A percentile compares a stretch with the other conserved stretches of the same genome.
Conservation (phyloP, 2,797 vertebrate genomes). For the Pempheris klunzingeri region DNA sequence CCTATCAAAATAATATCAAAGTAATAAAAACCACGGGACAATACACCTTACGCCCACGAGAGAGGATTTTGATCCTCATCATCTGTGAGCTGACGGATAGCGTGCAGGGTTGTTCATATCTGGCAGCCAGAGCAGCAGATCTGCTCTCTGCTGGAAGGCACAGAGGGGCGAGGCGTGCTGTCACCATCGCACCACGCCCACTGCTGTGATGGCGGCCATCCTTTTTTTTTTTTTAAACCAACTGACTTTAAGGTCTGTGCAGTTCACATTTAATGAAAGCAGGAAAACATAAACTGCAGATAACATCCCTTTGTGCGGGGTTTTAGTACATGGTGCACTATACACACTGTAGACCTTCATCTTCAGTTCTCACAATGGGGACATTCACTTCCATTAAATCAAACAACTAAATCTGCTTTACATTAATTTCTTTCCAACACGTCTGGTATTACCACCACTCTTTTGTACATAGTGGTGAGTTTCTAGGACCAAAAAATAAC, state of each 20-base stretch:
- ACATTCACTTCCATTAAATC: neutral
- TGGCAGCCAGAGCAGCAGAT: constrained; percentile 34
- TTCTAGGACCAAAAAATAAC: too few relatives aligned
- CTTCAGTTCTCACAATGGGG: too few relatives aligned
- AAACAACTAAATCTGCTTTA: neutral
- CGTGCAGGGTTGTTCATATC: constrained; percentile 32
- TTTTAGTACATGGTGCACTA: neutral
- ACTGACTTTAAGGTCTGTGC: neutral
- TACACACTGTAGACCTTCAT: too few relatives aligned
- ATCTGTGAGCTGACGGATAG: constrained; percentile 55
- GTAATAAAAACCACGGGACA: neutral
- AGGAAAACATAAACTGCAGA: neutral
- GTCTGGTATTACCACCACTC: neutral
- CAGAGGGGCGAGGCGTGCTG: constrained; percentile 44
- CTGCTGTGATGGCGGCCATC: neutral
- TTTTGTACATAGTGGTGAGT: neutral
- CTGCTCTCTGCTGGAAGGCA: constrained; percentile 31
- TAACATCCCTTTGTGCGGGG: too few relatives aligned
- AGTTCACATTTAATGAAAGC: neutral
- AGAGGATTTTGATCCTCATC: constrained; percentile 13
- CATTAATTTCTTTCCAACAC: neutral
- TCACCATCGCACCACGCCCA: constrained; percentile 18
- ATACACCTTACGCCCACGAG: neutral
- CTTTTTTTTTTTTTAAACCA: constrained; percentile 6
- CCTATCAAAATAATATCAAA: too few relatives aligned